A percentile compares a stretch with the other conserved stretches of the same genome.
phyloP scores from a whole-genome alignment of 2,888 invertebrate species.

The Drepana falcataria region DNA sequence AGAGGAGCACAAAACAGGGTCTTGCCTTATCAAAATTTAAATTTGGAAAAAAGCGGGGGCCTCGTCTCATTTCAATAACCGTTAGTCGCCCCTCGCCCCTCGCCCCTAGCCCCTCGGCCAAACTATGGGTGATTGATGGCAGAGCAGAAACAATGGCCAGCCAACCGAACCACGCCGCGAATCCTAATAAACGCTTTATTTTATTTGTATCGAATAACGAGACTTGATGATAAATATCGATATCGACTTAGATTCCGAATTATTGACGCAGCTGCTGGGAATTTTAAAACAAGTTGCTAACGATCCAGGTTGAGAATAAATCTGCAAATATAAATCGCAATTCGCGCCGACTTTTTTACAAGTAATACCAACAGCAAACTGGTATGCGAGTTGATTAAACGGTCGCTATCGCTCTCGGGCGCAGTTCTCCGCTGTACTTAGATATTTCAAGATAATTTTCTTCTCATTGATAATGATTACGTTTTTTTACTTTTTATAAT shows the following conservation, averaged over 20 bases:
- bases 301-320: conserved; percentile 29
- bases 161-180: conserved; percentile 64
- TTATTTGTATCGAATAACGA: conserved; percentile 72
- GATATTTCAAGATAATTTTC: background rate
- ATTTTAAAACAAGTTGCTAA: conserved; percentile 43
- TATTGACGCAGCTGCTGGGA: conserved; percentile 52
- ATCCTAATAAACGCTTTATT: conserved; percentile 77
- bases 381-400: background rate
- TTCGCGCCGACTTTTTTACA: conserved; percentile 1
- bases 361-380: background rate
- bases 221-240: conserved; percentile 66
- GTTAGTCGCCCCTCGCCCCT: conserved; percentile 57
- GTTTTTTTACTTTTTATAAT: background rate
- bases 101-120: conserved; percentile 26
- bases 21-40: conserved; percentile 79
- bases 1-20: conserved; percentile 68
- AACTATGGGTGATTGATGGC: conserved; percentile 74
- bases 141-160: conserved; percentile 72
- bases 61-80: conserved; percentile 78
- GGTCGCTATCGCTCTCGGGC: background rate
- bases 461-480: background rate
- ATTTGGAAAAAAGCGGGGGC: conserved; percentile 75
- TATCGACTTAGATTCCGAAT: conserved; percentile 65
- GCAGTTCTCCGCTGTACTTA: background rate
- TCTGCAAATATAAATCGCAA: conserved; percentile 9